phyloP scores from a whole-genome alignment of 2,888 invertebrate genomes.

The Andricus curvator region DNA sequence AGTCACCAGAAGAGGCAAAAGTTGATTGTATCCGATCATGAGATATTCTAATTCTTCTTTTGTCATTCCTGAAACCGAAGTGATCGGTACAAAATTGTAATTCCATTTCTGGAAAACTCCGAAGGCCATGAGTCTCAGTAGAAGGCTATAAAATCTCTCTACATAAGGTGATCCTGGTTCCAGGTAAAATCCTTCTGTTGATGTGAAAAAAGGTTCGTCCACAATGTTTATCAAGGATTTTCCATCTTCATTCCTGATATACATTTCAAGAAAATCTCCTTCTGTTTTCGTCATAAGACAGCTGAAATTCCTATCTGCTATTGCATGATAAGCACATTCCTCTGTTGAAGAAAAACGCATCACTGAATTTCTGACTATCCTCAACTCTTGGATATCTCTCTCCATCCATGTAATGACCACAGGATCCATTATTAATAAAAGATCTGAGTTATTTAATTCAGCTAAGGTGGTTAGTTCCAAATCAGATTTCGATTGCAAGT shows the following conservation, averaged over 20 bases:
- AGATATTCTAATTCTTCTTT: too few relatives aligned
- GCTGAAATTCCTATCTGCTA: too few relatives aligned
- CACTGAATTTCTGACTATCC: background rate
- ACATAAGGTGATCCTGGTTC: background rate
- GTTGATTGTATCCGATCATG: too few relatives aligned
- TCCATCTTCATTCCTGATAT: too few relatives aligned
- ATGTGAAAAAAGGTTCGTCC: too few relatives aligned
- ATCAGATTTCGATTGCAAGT: background rate
- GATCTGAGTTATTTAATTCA: background rate
- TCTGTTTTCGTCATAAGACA: too few relatives aligned
- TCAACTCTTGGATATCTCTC: background rate
- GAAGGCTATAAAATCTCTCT: background rate
- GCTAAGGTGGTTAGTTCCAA: background rate
- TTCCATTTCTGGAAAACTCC: background rate
- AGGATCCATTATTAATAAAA: background rate
- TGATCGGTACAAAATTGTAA: too few relatives aligned
- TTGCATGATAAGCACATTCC: too few relatives aligned
- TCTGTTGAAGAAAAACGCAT: too few relatives aligned
- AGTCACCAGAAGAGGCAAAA: too few relatives aligned
- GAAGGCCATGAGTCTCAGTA: background rate
- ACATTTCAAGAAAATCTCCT: too few relatives aligned
- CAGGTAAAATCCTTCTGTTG: background rate
- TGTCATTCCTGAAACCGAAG: too few relatives aligned
- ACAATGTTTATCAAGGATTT: background rate
- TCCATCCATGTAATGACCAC: rapidly evolving